Evolutionary conservation across 2,797 vertebrate species (phyloP), one percentile per base, ranked within the genome.

Genomic region (Martes flavigula): DNA sequence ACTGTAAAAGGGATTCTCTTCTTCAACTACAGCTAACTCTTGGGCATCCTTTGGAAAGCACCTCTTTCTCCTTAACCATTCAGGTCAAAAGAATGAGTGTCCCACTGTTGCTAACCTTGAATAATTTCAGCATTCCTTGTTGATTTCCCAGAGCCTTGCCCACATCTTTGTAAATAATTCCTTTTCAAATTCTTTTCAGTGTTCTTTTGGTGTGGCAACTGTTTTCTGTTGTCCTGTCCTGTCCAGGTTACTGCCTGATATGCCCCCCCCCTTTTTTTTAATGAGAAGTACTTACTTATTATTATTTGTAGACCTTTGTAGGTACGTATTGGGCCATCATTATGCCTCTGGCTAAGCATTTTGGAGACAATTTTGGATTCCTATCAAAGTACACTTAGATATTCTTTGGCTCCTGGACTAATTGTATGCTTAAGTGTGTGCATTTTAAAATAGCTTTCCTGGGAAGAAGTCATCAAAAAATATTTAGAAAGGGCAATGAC

Each of bases 401-500:
- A 56, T 89, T 86, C 35, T 94, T 90, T 90, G 96, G 9, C 25
- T 92, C 7, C n/a, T 91, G 32, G 38, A 70, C 25, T 83, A 96
- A 87, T 87, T 87, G 54, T 87, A 51, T 90, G 86, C 75, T 48
- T 91, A 87, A 85, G 30, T 51, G n/a, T 95, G 9, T 84, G 30
- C 87, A 70, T 95, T 90, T 97, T 96, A 78, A 96, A 90, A n/a
- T 68, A 94, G 56, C 78, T 94, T 95, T 94, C 13, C 92, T 96
- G 78, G 73, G 79, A 93, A 91, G 66, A 96, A 96, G 75, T 98
- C 79, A 97, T 97, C 97, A 98, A 90, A 51, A 98, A 98, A 93
- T 97, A 96, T 97, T 98, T 93, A 96, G 96, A 97, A 98, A 98
- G 96, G 87, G 91, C 97, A 98, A 78, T 97, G 96, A 98, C 96